Evolutionary conservation across 2,797 vertebrate species (phyloP).

Genomic region (Enteromius treurensis): DNA sequence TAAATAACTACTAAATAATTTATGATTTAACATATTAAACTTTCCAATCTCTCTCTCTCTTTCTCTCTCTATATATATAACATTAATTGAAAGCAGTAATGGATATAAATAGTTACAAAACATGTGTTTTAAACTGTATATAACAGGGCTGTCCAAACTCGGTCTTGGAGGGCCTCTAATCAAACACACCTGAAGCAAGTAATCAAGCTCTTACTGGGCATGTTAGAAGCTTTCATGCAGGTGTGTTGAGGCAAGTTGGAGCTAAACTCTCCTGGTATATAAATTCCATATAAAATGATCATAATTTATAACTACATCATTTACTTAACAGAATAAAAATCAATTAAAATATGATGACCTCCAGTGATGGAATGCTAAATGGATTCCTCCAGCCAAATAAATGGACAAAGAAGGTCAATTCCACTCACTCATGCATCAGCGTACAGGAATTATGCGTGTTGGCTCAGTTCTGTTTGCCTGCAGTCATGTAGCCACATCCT

Average conservation of each 20-base stretch:
- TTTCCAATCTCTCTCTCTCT: no score
- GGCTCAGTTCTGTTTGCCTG: neutral
- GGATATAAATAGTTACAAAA: no score
- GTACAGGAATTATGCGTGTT: neutral
- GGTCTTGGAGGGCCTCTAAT: no score
- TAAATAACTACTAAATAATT: neutral
- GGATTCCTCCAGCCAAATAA: constrained; percentile 32
- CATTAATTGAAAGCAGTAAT: no score
- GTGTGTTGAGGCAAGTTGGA: no score
- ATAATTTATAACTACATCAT: neutral
- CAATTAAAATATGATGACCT: neutral
- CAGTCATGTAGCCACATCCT: neutral
- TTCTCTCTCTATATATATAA: no score
- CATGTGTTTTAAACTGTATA: no score
- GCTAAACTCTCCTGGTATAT: no score
- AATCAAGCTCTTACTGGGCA: no score
- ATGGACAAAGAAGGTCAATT: constrained; percentile 34
- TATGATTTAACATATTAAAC: neutral
- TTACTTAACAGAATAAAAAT: neutral
- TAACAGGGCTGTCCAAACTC: no score
- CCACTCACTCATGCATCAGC: neutral
- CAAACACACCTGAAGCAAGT: no score
- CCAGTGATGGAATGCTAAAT: neutral
- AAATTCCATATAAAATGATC: neutral
- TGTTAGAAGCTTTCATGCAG: no score